phyloP scores from a whole-genome alignment of 2,888 invertebrate species.

The Nephrotoma appendiculata region DNA sequence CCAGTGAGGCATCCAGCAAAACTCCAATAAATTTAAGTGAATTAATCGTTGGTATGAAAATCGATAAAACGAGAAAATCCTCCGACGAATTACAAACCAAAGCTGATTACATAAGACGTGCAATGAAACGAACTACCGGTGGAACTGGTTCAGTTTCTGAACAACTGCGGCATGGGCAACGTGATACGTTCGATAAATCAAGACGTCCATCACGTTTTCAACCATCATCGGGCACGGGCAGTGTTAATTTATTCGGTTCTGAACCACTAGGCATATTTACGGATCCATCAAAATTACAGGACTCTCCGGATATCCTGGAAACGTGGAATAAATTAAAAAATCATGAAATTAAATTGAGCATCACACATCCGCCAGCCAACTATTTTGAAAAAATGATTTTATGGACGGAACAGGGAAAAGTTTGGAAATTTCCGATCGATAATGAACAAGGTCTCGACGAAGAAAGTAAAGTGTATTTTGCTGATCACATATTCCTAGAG shows the following conservation, averaged over 20 bases:
- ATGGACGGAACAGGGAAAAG: slow-evolving; percentile 88
- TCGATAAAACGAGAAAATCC: slow-evolving; percentile 41
- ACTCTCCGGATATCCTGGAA: slow-evolving; percentile 30
- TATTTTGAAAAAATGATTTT: slow-evolving; percentile 84
- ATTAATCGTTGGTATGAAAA: slow-evolving; percentile 61
- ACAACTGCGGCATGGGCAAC: not conserved
- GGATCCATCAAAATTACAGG: slow-evolving; percentile 13
- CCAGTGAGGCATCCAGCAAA: not conserved
- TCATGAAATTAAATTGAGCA: slow-evolving; percentile 49
- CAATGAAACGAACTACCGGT: not conserved
- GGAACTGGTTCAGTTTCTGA: not conserved
- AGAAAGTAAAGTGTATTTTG: slow-evolving; percentile 61
- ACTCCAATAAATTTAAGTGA: slow-evolving; percentile 37
- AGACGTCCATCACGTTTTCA: not conserved
- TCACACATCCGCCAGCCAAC: slow-evolving; percentile 66
- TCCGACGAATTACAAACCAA: slow-evolving; percentile 13
- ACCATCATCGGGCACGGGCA: slow-evolving; percentile 20
- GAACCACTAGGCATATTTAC: slow-evolving; percentile 51
- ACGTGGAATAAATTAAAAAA: slow-evolving; percentile 55
- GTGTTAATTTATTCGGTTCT: slow-evolving; percentile 47
- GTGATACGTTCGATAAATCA: not conserved
- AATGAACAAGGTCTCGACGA: slow-evolving; percentile 79
- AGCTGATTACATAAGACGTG: slow-evolving; percentile 28
- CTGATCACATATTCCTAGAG: slow-evolving; percentile 90
- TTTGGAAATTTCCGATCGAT: slow-evolving; percentile 95